These are phyloP conservation scores for Laticauda laticaudata DNA, from an alignment of 2,113 vertebrate genomes.

Conservation along the genomic window DNA sequence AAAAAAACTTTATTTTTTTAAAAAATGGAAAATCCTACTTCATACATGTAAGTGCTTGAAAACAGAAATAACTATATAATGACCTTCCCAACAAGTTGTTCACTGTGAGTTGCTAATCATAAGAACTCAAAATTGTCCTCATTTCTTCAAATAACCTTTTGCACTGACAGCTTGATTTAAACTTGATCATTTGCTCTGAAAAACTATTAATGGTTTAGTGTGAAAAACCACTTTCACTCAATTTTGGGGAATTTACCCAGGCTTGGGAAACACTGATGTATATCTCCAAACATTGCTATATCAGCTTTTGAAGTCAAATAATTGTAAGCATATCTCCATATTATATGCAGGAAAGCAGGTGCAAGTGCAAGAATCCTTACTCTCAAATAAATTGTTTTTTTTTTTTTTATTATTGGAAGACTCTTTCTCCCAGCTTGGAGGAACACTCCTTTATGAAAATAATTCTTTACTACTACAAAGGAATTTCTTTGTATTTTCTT, in stretches of 20 bases:
- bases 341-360: not conserved
- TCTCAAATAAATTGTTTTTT: not conserved
- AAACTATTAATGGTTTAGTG: not conserved
- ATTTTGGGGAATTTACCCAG: not conserved
- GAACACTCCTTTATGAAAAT: not conserved
- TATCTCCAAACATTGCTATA: not conserved
- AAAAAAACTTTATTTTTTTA: too few relatives aligned
- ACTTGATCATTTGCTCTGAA: not conserved
- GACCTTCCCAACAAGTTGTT: not conserved
- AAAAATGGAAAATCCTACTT: not conserved
- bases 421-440: not conserved
- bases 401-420: not conserved
- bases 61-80: not conserved
- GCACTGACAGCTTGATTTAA: not conserved
- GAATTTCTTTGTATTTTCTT: not conserved
- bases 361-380: not conserved
- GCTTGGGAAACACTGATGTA: not conserved
- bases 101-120: too few relatives aligned
- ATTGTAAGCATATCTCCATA: not conserved
- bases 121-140: not conserved
- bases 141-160: not conserved
- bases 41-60: not conserved
- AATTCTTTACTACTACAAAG: not conserved
- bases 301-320: not conserved
- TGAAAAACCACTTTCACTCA: not conserved